These are phyloP conservation scores for Cyphomyrus discorhynchus DNA, from an alignment of 2,113 vertebrate species.

Conservation along the genomic window DNA sequence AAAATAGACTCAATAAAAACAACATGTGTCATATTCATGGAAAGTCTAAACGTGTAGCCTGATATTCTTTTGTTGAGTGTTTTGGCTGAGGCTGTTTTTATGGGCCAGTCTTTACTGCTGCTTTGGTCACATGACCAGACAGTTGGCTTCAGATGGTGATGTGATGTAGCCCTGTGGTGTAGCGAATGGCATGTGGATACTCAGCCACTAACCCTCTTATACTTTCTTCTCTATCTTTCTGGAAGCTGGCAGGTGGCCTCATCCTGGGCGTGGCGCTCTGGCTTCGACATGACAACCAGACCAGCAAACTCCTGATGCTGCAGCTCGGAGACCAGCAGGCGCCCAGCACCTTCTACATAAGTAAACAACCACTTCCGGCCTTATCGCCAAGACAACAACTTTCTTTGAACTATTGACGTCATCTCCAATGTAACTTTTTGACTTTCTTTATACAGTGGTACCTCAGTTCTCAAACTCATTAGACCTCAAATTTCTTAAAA, in stretches of 20 bases:
- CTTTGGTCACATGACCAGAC: neutral
- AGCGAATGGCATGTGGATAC: neutral
- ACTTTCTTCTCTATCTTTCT: slow-evolving; percentile 17
- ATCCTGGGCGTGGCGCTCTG: slow-evolving; percentile 91
- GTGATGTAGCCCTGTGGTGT: neutral
- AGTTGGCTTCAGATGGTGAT: neutral
- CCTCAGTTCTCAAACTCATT: no score
- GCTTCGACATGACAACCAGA: slow-evolving; percentile 84
- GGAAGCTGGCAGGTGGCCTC: slow-evolving; percentile 84
- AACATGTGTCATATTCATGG: neutral
- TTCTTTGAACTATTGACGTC: neutral
- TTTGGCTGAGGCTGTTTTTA: neutral
- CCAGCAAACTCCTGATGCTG: slow-evolving; percentile 73
- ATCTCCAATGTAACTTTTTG: neutral
- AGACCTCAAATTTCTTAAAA: no score
- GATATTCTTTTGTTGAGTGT: neutral
- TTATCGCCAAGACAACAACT: neutral
- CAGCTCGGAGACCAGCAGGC: slow-evolving; percentile 64
- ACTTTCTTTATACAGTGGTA: no score
- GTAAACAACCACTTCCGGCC: slow-evolving; percentile 62
- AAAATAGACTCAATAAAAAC: neutral
- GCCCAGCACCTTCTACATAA: slow-evolving; percentile 86
- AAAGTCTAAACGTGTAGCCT: neutral
- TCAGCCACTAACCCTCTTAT: neutral
- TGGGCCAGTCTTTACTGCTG: neutral